These are phyloP conservation scores for Drosophila peninsularis DNA, from an alignment of 2,888 invertebrate species.

Conservation along the genomic window DNA sequence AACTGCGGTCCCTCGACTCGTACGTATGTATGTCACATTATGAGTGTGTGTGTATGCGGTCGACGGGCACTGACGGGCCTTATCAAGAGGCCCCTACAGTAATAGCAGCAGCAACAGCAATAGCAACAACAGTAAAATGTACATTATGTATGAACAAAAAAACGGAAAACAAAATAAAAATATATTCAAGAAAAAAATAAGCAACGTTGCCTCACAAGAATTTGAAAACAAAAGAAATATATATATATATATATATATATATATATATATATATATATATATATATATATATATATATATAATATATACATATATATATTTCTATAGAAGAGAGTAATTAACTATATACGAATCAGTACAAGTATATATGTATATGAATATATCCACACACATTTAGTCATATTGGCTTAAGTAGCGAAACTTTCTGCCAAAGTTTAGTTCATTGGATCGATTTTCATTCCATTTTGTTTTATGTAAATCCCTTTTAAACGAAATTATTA, in stretches of 20 bases:
- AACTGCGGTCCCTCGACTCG: conserved; percentile 46
- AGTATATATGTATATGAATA: neutral
- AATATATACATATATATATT: too few relatives aligned
- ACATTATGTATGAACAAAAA: conserved; percentile 46
- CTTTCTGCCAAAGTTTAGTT: conserved; percentile 50
- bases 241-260: conserved; percentile 30
- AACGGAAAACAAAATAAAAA: conserved; percentile 30
- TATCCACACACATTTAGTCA: neutral
- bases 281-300: conserved; percentile 1
- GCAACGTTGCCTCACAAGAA: conserved; percentile 52
- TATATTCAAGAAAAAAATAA: conserved; percentile 32
- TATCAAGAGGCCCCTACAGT: conserved; percentile 70
- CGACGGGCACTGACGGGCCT: conserved; percentile 59
- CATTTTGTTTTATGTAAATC: too few relatives aligned
- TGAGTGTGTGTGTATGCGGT: conserved; percentile 39
- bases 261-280: conserved; percentile 3
- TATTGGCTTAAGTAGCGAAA: conserved; percentile 13
- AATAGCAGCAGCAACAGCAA: conserved; percentile 51
- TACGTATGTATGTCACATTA: conserved; percentile 18
- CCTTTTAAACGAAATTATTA: neutral
- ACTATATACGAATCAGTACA: neutral
- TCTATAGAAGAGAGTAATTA: neutral
- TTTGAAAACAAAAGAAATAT: conserved; percentile 75
- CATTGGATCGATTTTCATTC: too few relatives aligned
- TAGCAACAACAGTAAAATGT: conserved; percentile 38